These are phyloP conservation scores for Erythrolamprus reginae DNA, from an alignment of 2,113 vertebrate species.

Conservation along the genomic window DNA sequence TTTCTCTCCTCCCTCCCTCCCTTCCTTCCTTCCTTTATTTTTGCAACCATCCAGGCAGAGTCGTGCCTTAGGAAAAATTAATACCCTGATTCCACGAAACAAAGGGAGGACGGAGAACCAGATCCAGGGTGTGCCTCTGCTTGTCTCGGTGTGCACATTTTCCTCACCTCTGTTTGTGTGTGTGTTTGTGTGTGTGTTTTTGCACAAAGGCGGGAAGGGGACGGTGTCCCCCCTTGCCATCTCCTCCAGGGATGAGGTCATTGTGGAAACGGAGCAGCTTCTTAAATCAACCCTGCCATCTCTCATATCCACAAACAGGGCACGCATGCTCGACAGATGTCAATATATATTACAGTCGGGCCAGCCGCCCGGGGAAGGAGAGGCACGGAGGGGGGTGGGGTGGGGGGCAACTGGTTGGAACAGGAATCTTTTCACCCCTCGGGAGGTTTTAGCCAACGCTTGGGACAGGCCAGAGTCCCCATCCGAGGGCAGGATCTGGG, in stretches of 20 bases:
- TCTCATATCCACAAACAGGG: constrained; percentile 11
- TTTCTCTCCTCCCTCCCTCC: neutral
- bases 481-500: neutral
- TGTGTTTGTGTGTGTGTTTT: no score
- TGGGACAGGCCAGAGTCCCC: neutral
- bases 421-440: neutral
- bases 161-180: no score
- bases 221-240: neutral
- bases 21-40: neutral
- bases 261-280: constrained; percentile 2
- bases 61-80: neutral
- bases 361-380: no score
- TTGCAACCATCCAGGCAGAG: neutral
- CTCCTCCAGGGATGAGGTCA: constrained; percentile 6
- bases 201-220: neutral
- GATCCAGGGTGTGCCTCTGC: neutral
- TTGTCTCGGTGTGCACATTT: neutral
- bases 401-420: neutral
- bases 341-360: constrained; percentile 7
- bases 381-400: neutral
- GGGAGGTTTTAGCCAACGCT: neutral
- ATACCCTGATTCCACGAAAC: neutral
- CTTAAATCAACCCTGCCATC: constrained; percentile 27
- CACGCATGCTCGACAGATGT: neutral
- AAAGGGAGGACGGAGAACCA: no score